phyloP scores from a whole-genome alignment of 1,140 invertebrate species.

The Monochamus saltuarius region DNA sequence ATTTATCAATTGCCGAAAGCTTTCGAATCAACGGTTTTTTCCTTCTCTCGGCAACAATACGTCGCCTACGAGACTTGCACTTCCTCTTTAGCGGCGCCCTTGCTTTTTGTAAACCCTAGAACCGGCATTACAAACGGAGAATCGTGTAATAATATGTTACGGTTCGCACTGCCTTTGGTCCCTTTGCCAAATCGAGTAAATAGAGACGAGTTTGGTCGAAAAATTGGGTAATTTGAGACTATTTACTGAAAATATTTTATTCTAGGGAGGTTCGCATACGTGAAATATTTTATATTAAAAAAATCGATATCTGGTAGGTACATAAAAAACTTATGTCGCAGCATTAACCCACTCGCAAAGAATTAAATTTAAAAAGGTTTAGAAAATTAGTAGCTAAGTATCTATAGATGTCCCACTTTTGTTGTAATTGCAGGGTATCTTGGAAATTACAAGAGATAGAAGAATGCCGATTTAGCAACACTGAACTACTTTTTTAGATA shows the following conservation, averaged over 20 bases:
- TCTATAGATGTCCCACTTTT: too few species aligned
- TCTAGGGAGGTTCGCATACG: background rate
- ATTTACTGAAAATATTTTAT: slow-evolving; percentile 10
- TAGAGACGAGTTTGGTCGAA: background rate
- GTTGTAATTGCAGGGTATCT: too few species aligned
- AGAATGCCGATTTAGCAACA: too few species aligned
- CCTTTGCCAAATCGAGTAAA: background rate
- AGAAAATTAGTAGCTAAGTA: too few species aligned
- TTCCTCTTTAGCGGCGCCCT: slow-evolving; percentile 18
- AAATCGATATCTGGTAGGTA: too few species aligned
- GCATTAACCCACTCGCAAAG: too few species aligned
- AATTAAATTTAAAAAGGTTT: too few species aligned
- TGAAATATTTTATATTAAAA: too few species aligned
- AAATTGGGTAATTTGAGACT: slow-evolving; percentile 10
- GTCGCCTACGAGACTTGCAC: background rate
- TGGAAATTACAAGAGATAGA: too few species aligned
- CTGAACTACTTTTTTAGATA: too few species aligned
- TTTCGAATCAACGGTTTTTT: slow-evolving; percentile 12
- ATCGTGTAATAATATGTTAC: slow-evolving; percentile 10
- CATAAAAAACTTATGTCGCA: too few species aligned
- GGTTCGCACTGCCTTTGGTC: background rate
- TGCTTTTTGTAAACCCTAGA: slow-evolving; percentile 1
- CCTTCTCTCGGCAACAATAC: slow-evolving; percentile 13
- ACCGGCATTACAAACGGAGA: slow-evolving; percentile 11
- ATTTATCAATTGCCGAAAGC: slow-evolving; percentile 26